Conservation (phyloP, 2,113 vertebrate genomes). For the pig (Sus scrofa) region DNA sequence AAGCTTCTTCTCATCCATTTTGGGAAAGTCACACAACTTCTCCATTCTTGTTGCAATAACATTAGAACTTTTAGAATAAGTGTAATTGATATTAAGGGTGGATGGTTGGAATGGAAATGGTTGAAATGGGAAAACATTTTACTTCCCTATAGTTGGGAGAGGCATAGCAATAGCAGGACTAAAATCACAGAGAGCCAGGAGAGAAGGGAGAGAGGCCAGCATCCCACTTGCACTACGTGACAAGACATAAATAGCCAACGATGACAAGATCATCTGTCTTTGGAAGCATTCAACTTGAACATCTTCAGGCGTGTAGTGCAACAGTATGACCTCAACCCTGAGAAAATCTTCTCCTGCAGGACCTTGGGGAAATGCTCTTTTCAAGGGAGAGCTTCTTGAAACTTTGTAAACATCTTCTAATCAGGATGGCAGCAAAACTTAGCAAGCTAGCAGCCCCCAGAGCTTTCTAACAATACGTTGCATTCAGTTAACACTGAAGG, state of each 20-base stretch:
- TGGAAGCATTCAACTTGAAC: neutral
- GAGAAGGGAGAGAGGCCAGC: neutral
- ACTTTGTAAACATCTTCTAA: neutral
- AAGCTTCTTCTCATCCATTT: rapidly evolving
- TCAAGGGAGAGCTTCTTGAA: neutral
- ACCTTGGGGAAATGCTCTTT: neutral
- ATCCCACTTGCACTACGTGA: rapidly evolving
- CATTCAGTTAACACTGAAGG: neutral
- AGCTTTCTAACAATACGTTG: neutral
- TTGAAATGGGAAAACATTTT: neutral
- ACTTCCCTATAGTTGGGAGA: rapidly evolving
- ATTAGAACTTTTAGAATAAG: too few species aligned
- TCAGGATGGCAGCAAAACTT: neutral
- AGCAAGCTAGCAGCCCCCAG: neutral
- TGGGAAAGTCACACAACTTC: neutral
- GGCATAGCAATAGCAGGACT: neutral
- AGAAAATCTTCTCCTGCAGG: neutral
- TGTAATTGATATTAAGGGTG: too few species aligned
- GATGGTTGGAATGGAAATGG: neutral
- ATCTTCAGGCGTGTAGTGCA: neutral
- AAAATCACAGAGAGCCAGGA: neutral
- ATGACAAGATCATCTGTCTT: neutral
- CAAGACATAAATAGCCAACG: neutral
- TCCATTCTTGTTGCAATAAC: rapidly evolving
- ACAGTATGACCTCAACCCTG: neutral